A percentile compares a stretch with the other conserved stretches of the same genome.
phyloP scores from a whole-genome alignment of 1,140 invertebrate genomes.

The Whitmania pigra region DNA sequence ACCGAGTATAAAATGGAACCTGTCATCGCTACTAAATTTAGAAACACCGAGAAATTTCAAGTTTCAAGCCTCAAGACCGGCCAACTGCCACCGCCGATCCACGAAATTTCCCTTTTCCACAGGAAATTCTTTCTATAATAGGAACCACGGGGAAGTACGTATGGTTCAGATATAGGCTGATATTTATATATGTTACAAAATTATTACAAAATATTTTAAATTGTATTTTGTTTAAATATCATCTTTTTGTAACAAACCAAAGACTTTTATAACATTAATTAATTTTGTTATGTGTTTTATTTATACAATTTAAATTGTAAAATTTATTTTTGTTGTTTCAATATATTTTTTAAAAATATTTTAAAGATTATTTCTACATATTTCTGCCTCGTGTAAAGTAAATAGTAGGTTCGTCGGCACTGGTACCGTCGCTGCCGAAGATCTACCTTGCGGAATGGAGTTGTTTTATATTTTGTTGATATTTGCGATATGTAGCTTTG shows the following conservation, averaged over 20 bases:
- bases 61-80: background rate
- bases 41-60: too few species aligned
- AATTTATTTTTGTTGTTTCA: background rate
- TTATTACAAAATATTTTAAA: slow-evolving; percentile 4
- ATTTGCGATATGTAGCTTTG: background rate
- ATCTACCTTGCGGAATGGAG: background rate
- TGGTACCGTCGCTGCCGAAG: background rate
- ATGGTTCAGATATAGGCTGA: background rate
- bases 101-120: slow-evolving; percentile 14
- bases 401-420: too few species aligned
- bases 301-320: background rate
- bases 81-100: background rate
- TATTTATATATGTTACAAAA: background rate
- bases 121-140: slow-evolving; percentile 15
- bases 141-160: slow-evolving; percentile 3
- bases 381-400: slow-evolving; percentile 4
- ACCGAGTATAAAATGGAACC: too few species aligned
- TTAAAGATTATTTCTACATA: background rate
- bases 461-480: background rate
- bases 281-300: too few species aligned
- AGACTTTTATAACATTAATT: too few species aligned
- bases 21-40: too few species aligned
- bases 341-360: background rate
- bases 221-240: background rate
- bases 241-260: background rate